Conservation (phyloP, 2,113 vertebrate genomes). For the Podiceps cristatus region DNA sequence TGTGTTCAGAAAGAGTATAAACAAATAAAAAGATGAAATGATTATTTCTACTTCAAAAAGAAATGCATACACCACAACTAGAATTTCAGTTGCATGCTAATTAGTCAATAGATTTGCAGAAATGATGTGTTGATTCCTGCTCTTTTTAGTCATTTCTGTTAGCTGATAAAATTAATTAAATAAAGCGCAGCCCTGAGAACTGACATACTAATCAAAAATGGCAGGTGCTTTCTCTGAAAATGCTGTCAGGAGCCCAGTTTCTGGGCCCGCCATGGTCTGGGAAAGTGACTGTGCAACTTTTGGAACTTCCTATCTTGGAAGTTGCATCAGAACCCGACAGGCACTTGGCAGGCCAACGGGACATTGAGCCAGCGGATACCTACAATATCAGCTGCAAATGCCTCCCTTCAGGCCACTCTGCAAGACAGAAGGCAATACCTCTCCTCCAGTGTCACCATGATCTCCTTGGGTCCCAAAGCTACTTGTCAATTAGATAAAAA, state of each 20-base stretch:
- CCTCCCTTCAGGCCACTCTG: not conserved
- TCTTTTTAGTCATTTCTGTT: constrained; percentile 4
- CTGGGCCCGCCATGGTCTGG: not conserved
- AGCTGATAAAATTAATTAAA: constrained; percentile 46
- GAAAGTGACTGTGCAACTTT: not conserved
- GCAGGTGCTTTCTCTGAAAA: not conserved
- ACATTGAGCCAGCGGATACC: not conserved
- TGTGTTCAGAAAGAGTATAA: not conserved
- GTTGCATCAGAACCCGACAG: not conserved
- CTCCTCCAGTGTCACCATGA: accelerated
- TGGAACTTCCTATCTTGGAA: not conserved
- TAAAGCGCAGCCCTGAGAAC: not conserved
- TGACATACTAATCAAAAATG: constrained; percentile 23
- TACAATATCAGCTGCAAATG: not conserved
- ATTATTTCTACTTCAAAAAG: not conserved
- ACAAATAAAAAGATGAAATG: not conserved
- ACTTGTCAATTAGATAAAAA: not conserved
- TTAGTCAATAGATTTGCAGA: constrained; percentile 13
- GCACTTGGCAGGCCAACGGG: accelerated
- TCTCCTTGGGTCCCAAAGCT: not conserved
- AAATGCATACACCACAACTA: not conserved
- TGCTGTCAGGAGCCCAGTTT: not conserved
- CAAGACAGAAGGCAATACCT: not conserved
- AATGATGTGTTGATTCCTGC: not conserved
- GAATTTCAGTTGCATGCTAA: not conserved